Base-by-base conservation (phyloP, 2,797 vertebrate genomes). In the Oophaga sylvatica region DNA sequence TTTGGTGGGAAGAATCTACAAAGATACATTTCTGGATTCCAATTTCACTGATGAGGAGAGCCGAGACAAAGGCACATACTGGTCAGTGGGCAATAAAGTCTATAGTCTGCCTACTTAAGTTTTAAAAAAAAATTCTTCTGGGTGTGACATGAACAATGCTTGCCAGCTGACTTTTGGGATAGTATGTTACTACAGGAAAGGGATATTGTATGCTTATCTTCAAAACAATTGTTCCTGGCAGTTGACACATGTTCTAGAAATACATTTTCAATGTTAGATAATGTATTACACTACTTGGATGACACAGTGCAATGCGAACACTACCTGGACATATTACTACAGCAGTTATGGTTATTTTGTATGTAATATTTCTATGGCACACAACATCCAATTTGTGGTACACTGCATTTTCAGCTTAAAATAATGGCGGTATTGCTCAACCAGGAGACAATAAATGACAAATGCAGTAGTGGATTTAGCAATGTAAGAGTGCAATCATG, bases 1-100 rank as follows among this genome's bases (percentile, higher is more conserved):
- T 91, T 92, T 99, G 41, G 96, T 99, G 90, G 98, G 98, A 83
- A 96, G 98, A 53, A 98, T 99, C 94, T 99, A 99, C 90, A 99
- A 98, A 93, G 98, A 99, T 92, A 97, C 92, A 89, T 99, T 99
- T 94, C 93, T 99, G 93, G 98, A 99, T 91, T 99, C 98, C 45
- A 96, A 97, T 90, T 99, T 98, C 91, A 93, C 84, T 0, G 95
- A 99, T 93, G 96, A 93, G 0, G 92, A 96, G 90, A 99, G 97
- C 93, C 94, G 98, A 91, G 97, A 99, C 94, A 96, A 94, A 85
- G 96, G 95, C 86, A 95, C 95, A 0, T 92, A 91, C 63, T 99
- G 98, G 98, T 99, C 93, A 97, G 97, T 56, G 65, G 70, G n/a
- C 13, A 48, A 19, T 67, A 3, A 22, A 35, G 57, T 20, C 75